Conservation (phyloP, 1,140 invertebrate species). For the Cheumatopsyche charites region DNA sequence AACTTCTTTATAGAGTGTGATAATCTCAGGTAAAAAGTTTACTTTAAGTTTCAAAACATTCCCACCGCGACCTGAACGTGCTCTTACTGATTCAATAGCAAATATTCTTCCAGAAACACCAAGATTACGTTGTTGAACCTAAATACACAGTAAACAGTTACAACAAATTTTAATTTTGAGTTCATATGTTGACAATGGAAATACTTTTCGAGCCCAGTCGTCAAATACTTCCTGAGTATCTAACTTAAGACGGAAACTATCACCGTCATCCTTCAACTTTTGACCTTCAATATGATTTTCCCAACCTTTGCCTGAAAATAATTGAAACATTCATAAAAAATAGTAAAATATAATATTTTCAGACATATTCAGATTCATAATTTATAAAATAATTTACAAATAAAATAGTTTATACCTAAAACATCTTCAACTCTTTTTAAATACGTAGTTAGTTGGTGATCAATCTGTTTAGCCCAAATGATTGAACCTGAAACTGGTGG, state of each 20-base stretch:
- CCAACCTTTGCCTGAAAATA: conserved; percentile 88
- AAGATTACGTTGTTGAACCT: conserved; percentile 91
- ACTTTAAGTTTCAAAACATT: conserved; percentile 93
- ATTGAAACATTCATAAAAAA: conserved; percentile 21
- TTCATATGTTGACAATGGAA: neutral
- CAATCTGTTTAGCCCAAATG: conserved; percentile 98
- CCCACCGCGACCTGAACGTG: conserved; percentile 82
- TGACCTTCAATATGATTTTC: conserved; percentile 99
- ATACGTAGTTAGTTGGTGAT: conserved; percentile 96
- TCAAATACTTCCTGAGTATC: conserved; percentile 97
- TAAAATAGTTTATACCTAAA: conserved; percentile 77
- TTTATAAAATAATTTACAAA: neutral
- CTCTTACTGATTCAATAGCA: conserved; percentile 86
- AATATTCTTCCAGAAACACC: conserved; percentile 95
- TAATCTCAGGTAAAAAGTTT: conserved; percentile 98
- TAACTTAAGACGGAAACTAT: conserved; percentile 94
- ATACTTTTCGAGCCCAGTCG: conserved; percentile 89
- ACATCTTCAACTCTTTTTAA: conserved; percentile 97
- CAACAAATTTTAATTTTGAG: conserved; percentile 2
- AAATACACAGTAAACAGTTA: conserved; percentile 31
- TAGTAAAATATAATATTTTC: neutral
- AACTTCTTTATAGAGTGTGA: conserved; percentile 97
- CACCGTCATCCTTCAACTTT: conserved; percentile 96
- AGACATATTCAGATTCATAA: neutral
- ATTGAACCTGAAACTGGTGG: conserved; percentile 97